A percentile compares a stretch with the other conserved stretches of the same genome.
Evolutionary conservation across 2,888 invertebrate genomes (phyloP).

Genomic region (Apamea crenata): DNA sequence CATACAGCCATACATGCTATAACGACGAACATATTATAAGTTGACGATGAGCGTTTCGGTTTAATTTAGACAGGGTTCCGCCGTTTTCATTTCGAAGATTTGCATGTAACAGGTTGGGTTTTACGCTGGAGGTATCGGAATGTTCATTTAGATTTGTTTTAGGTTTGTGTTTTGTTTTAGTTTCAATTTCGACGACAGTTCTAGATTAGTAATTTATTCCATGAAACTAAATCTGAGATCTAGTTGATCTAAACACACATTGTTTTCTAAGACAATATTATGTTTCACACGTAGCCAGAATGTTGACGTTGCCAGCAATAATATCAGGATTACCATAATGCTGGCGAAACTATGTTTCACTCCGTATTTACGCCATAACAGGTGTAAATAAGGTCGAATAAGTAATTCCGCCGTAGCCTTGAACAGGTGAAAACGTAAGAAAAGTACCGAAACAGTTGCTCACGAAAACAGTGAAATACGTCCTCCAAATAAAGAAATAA

Average conservation of each 20-base stretch:
- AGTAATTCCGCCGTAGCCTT: conserved; percentile 50
- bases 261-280: conserved; percentile 46
- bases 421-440: conserved; percentile 43
- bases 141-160: conserved; percentile 29
- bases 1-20: conserved; percentile 52
- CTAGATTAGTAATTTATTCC: conserved; percentile 5
- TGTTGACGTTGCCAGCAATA: conserved; percentile 38
- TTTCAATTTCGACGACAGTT: conserved; percentile 25
- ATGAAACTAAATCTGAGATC: conserved; percentile 1
- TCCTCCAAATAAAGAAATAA: conserved; percentile 33
- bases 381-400: conserved; percentile 61
- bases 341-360: conserved; percentile 39
- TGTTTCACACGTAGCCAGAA: conserved; percentile 37
- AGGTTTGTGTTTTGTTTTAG: conserved; percentile 14
- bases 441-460: conserved; percentile 48
- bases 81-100: conserved; percentile 59
- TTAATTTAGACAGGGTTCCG: conserved; percentile 60
- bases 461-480: conserved; percentile 50
- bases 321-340: conserved; percentile 44
- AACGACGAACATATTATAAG: conserved; percentile 64
- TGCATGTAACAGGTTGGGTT: conserved; percentile 58
- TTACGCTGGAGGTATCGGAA: conserved; percentile 30
- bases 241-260: conserved; percentile 24
- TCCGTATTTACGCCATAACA: conserved; percentile 38
- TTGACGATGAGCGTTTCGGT: conserved; percentile 60